Percentiles rank a stretch among this genome's conserved stretches.
Conservation (phyloP, 2,797 vertebrate species). For the Pogonophryne albipinna region DNA sequence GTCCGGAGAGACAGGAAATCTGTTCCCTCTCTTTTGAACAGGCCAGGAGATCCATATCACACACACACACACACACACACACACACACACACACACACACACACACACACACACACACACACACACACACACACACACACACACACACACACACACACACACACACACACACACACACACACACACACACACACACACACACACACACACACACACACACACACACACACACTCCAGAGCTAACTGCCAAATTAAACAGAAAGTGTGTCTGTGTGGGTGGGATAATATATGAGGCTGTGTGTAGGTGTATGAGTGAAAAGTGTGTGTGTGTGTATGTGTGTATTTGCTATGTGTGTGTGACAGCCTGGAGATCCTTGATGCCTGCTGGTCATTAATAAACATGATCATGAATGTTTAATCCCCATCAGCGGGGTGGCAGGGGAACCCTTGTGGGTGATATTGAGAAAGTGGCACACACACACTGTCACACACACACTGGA, state of each 20-base stretch:
- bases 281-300: constrained; percentile 9
- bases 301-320: constrained; percentile 8
- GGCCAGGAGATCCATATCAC: constrained; percentile 35
- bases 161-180: constrained; percentile 14
- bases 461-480: constrained; percentile 47
- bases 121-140: constrained; percentile 17
- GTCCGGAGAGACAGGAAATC: constrained; percentile 71
- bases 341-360: constrained; percentile 34
- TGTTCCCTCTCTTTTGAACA: constrained; percentile 62
- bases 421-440: constrained; percentile 68
- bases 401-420: constrained; percentile 87
- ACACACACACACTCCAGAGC: constrained; percentile 26
- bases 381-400: constrained; percentile 86
- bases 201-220: constrained; percentile 22
- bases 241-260: constrained; percentile 28
- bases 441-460: constrained; percentile 67
- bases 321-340: not conserved
- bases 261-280: not conserved
- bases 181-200: constrained; percentile 14
- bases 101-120: constrained; percentile 25
- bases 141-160: constrained; percentile 26
- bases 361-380: constrained; percentile 69
- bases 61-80: constrained; percentile 15
- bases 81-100: constrained; percentile 27
- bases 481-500: constrained; percentile 26